Base-by-base conservation (phyloP, 1,140 invertebrate species). In the Drosophila watanabei region DNA sequence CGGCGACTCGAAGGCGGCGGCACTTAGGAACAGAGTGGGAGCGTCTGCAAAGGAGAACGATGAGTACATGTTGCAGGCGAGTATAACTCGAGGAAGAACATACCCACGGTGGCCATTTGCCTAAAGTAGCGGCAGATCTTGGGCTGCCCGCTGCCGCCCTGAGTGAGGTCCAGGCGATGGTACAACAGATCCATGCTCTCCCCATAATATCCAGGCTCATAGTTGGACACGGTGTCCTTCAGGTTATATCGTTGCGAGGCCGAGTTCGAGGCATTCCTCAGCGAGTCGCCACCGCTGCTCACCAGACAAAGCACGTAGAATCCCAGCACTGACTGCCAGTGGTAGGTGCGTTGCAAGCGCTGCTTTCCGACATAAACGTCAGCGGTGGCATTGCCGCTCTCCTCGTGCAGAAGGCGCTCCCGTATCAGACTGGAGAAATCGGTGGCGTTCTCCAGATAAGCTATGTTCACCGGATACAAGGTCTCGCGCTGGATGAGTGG, bases 1-100 rank as follows among this genome's bases (percentile, higher is more conserved):
- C 9, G 97, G 96, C 1, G 97, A 97, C 88, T 97, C 95, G 91
- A 98, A 98, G 64, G 96, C 97, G 65, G 96, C 96, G 2, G 97
- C 95, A 77, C 97, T 97, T 45, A 98, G 94, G 87, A 97, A 98
- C 0, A 98, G 94, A 35, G 97, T 96, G 58, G 95, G 96, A 28
- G 95, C 95, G 72, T 96, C 96, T 96, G 84, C 51, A 94, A 59
- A 14, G 3, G 16, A 28, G 0, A 35, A 14, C 1, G n/a, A 43
- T 33, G 5, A 8, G 24, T 33, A 20, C 4, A 5, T 18, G 8
- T 13, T 0, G 0, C 16, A 13, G 11, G 6, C 16, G 51, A 18
- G 5, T 18, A 18, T 18, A 0, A 13, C 10, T 10, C 1, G 11
- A 33, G 6, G 1, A 75, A 58, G 35, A 20, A 82, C 71, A 45